Base-by-base conservation (phyloP, 2,888 invertebrate species). In the Thereva unica region DNA sequence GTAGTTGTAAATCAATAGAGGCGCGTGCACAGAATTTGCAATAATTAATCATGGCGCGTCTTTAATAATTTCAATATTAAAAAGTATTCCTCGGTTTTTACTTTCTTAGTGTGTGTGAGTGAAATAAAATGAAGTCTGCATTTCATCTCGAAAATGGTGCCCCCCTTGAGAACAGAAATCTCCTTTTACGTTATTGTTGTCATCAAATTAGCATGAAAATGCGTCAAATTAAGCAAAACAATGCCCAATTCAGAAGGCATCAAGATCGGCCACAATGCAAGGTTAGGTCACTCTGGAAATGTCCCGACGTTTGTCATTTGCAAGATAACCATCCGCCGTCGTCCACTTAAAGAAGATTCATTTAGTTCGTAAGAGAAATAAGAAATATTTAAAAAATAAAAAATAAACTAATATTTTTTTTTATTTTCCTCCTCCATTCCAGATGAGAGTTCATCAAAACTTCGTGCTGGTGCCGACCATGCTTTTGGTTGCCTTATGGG, bases 401-500 rank as follows among this genome's bases (percentile, higher is more conserved):
- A 23, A 23, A 23, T 23, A 23, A 23, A 23, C 23, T 23, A 23
- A 23, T 23, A 23, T 2, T 23, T 23, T 23, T 23, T 23, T 23
- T 23, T 23, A 23, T 23, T 23, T 23, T 50, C 64, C 61, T 49
- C 23, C 64, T 42, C 52, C 37, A 37, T 67, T 67, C 45, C 66
- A 67, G 67, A 69, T 69, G 67, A 66, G 41, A 64, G 67, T 67
- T 61, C 59, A 67, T 47, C 67, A 57, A 56, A 65, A 64, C 49
- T 54, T 44, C 54, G 52, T 64, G 40, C 50, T 68, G 10, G 41
- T 67, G 64, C 63, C 66, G 52, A 64, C 63, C n/a, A 63, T 70
- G 42, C 41, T 69, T 44, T 59, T 68, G 52, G 47, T 67, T 38
- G 64, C 55, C 42, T 67, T 70, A 55, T 67, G 67, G 65, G 66